phyloP scores from a whole-genome alignment of 2,888 invertebrate species.

The Chrysodeixis includens region DNA sequence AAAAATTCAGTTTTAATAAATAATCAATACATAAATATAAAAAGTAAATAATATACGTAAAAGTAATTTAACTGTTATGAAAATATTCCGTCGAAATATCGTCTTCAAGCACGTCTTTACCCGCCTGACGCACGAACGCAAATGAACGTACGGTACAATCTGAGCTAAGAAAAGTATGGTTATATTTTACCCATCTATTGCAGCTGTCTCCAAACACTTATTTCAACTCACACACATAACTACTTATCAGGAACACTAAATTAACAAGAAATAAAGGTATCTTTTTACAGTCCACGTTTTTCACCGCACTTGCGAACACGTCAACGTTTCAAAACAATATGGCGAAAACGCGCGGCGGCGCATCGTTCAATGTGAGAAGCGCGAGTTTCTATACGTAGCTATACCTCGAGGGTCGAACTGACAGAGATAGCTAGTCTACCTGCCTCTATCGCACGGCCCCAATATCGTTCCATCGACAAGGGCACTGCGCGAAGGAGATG shows the following conservation, averaged over 20 bases:
- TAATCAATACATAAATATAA: too few species aligned
- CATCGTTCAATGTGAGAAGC: slow-evolving; percentile 33
- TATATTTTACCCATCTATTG: slow-evolving; percentile 52
- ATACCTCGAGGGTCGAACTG: slow-evolving; percentile 31
- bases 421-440: slow-evolving; percentile 29
- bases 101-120: slow-evolving; percentile 33
- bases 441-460: slow-evolving; percentile 41
- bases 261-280: slow-evolving; percentile 34
- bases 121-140: slow-evolving; percentile 13
- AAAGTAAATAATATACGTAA: not conserved
- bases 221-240: slow-evolving; percentile 32
- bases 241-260: slow-evolving; percentile 30
- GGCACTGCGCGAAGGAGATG: slow-evolving; percentile 34
- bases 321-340: slow-evolving; percentile 66
- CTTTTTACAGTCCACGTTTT: slow-evolving; percentile 54
- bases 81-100: not conserved
- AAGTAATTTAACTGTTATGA: not conserved
- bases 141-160: slow-evolving; percentile 27
- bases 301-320: slow-evolving; percentile 57
- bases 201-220: slow-evolving; percentile 18
- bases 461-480: slow-evolving; percentile 15
- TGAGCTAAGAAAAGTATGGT: slow-evolving; percentile 10
- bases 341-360: slow-evolving; percentile 54
- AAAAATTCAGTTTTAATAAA: too few species aligned
- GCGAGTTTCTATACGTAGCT: slow-evolving; percentile 15